Conservation (phyloP, 2,888 invertebrate species). For the Biston stratarius region DNA sequence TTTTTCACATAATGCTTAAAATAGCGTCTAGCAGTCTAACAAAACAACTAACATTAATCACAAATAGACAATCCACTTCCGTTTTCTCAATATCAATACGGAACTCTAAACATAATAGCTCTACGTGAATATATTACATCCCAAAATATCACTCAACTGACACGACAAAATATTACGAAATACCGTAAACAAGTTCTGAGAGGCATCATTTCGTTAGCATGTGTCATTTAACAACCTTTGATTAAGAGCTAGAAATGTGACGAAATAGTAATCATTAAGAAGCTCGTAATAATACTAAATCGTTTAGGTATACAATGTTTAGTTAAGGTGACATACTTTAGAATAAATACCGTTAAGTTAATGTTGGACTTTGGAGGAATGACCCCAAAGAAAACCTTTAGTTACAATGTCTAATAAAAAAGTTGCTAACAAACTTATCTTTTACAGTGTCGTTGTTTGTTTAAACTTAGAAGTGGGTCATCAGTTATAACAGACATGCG, state of each 20-base stretch:
- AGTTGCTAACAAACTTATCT: too few relatives aligned
- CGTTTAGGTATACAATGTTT: too few relatives aligned
- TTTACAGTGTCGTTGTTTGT: too few relatives aligned
- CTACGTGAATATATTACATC: conserved; percentile 22
- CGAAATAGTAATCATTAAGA: conserved; percentile 4
- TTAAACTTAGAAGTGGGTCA: not conserved
- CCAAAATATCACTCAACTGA: conserved; percentile 26
- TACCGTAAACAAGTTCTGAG: conserved; percentile 42
- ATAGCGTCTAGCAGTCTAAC: not conserved
- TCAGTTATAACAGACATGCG: too few relatives aligned
- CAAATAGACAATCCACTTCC: conserved; percentile 6
- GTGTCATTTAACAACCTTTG: conserved; percentile 29
- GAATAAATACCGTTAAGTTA: too few relatives aligned
- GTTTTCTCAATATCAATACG: conserved; percentile 17
- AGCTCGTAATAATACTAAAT: too few relatives aligned
- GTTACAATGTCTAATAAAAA: too few relatives aligned
- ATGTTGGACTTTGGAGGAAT: too few relatives aligned
- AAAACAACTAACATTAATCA: not conserved
- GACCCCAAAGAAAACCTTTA: too few relatives aligned
- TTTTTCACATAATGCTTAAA: not conserved
- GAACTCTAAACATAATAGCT: conserved; percentile 25
- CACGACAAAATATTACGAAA: conserved; percentile 42
- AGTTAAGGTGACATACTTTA: too few relatives aligned
- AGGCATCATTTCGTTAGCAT: conserved; percentile 41
- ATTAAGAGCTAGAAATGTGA: conserved; percentile 24